Percentiles rank a stretch among this genome's conserved stretches.
Evolutionary conservation across 2,888 invertebrate species (phyloP).

Genomic region (Craniophora ligustri): DNA sequence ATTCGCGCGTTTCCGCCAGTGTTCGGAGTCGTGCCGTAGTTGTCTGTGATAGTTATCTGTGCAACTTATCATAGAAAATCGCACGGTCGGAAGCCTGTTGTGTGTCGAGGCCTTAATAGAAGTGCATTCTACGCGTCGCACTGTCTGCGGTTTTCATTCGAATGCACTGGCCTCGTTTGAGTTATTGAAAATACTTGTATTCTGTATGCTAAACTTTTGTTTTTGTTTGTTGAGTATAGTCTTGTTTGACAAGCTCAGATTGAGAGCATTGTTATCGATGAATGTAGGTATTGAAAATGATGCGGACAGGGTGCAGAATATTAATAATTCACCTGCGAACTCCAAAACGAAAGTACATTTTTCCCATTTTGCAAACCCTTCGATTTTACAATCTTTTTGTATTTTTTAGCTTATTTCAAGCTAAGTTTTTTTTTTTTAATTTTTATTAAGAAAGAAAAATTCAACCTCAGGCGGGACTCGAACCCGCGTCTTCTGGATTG

Average conservation of each 20-base stretch:
- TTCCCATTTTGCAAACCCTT: too few species aligned
- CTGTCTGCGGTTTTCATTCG: constrained; percentile 57
- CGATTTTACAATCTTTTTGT: too few species aligned
- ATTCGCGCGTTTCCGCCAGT: neutral
- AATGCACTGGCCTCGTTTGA: constrained; percentile 50
- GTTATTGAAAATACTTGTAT: constrained; percentile 28
- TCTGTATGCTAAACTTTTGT: constrained; percentile 32
- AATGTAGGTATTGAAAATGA: too few species aligned
- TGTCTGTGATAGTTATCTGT: constrained; percentile 21
- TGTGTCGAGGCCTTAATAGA: constrained; percentile 31
- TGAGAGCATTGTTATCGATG: too few species aligned
- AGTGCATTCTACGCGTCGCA: constrained; percentile 42
- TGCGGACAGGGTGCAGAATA: too few species aligned
- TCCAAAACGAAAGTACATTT: too few species aligned
- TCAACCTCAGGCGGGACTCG: too few species aligned
- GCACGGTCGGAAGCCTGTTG: constrained; percentile 13
- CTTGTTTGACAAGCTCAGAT: neutral
- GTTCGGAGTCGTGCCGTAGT: neutral
- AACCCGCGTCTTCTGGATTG: too few species aligned
- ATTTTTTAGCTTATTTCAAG: too few species aligned
- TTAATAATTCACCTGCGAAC: too few species aligned
- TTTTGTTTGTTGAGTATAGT: constrained; percentile 10
- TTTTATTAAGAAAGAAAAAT: too few species aligned
- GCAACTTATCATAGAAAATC: constrained; percentile 15
- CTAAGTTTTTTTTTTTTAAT: too few species aligned